Conservation (phyloP, 1,140 invertebrate genomes). For the Pantala flavescens region DNA sequence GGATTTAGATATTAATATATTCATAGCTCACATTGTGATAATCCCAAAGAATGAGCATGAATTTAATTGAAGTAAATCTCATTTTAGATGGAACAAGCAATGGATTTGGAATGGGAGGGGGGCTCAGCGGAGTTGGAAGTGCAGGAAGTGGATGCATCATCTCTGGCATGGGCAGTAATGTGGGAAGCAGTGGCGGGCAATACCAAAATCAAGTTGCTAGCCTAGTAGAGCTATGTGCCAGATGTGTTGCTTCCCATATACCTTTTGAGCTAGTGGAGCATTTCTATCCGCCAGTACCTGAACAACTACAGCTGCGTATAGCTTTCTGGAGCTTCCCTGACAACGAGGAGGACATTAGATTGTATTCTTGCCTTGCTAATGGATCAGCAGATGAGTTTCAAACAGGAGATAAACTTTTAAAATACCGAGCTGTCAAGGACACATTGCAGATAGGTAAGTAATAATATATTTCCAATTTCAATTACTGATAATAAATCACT, state of each 20-base stretch:
- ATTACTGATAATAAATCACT: no score
- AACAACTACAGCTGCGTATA: conserved; percentile 91
- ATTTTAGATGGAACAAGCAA: not conserved
- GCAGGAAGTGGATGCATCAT: not conserved
- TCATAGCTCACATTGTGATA: no score
- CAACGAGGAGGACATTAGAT: conserved; percentile 93
- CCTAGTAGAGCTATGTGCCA: conserved; percentile 79
- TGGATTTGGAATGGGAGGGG: not conserved
- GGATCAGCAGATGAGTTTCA: conserved; percentile 94
- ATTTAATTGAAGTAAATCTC: no score
- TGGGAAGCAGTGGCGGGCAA: not conserved
- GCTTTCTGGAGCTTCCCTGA: conserved; percentile 99
- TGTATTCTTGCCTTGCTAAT: conserved; percentile 98
- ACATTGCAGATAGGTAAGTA: conserved; percentile 87
- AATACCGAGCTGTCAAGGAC: conserved; percentile 79
- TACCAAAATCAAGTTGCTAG: conserved; percentile 19
- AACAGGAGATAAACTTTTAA: conserved; percentile 83
- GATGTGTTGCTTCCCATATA: conserved; percentile 89
- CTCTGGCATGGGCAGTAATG: not conserved
- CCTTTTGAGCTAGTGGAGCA: conserved; percentile 96
- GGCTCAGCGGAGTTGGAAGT: not conserved
- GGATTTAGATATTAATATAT: no score
- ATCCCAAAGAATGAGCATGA: not conserved
- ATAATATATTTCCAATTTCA: no score
- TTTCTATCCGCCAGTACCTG: conserved; percentile 91